Evolutionary conservation across 2,797 vertebrate species (phyloP), one percentile per base, ranked within the genome.

Genomic region (Megalops cyprinoides): DNA sequence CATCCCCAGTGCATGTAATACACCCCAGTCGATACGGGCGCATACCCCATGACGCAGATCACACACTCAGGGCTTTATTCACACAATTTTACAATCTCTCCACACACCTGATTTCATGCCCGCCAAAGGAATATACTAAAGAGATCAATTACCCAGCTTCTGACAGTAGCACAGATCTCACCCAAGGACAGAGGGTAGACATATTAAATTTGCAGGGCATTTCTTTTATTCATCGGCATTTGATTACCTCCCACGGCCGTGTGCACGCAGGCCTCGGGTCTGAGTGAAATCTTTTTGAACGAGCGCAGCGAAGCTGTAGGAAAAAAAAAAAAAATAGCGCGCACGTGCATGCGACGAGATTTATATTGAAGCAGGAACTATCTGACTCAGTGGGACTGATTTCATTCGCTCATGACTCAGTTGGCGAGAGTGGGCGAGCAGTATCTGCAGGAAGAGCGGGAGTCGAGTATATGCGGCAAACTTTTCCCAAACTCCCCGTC

Each of bases 21-120:
- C 44, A 44, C 62, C 56, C 42, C 58, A 48, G n/a, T 78, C 62
- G 18, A 65, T 56, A 62, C 58, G 58, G 51, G 37, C 39, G 48
- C 28, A 48, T 42, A 48, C 78, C 44, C 25, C 48, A 25, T 62
- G 9, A 71, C 34, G 39, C 46, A n/a, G 14, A 1, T 12, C 60
- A 28, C 58, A 49, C 44, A 67, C 78, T 79, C 31, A 39, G 31
- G 62, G 62, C 15, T 37, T 23, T n/a, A 23, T 42, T 69, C 65
- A n/a, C 65, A 69, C 18, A 12, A 69, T n/a, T n/a, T n/a, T n/a
- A 69, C 23, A 15, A 20, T 42, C 37, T 39, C 34, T 6, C 12
- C 15, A 5, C 34, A 67, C 34, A 39, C 39, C 31, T 18, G 14
- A 65, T 9, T 25, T 31, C 18, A 65, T 14, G 15, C 28, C 60